Percentiles rank a stretch among this genome's conserved stretches.
phyloP scores from a whole-genome alignment of 2,888 invertebrate species.

The Volucella zonaria region DNA sequence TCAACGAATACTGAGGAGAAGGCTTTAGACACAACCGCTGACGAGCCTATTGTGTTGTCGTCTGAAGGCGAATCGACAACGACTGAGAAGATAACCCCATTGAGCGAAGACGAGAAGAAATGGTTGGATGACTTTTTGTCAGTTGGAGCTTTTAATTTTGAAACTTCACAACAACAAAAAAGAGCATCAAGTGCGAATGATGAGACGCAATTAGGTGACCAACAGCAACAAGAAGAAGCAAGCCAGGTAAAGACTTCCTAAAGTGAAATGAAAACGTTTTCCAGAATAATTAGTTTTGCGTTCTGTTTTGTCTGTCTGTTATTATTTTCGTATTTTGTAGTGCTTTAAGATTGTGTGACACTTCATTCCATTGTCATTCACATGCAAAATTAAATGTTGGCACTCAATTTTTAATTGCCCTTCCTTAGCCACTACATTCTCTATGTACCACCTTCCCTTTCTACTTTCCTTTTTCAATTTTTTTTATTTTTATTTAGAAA shows the following conservation, averaged over 20 bases:
- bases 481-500: constrained; percentile 22
- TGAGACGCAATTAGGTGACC: constrained; percentile 32
- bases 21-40: constrained; percentile 32
- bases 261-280: constrained; percentile 48
- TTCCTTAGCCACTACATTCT: constrained; percentile 28
- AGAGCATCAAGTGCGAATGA: constrained; percentile 18
- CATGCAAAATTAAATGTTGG: constrained; percentile 44
- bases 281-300: constrained; percentile 70
- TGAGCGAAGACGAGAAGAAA: constrained; percentile 80
- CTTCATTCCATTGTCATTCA: constrained; percentile 52
- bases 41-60: constrained; percentile 9
- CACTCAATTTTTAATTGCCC: constrained; percentile 31
- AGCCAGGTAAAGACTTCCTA: constrained; percentile 58
- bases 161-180: constrained; percentile 72
- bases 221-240: constrained; percentile 18
- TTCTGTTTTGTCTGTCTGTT: constrained; percentile 27
- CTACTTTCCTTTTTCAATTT: too few relatives aligned
- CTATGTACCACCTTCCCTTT: too few relatives aligned
- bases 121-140: constrained; percentile 81
- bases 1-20: constrained; percentile 23
- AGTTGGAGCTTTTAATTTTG: constrained; percentile 80
- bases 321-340: constrained; percentile 24
- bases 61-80: constrained; percentile 49
- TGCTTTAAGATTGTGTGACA: constrained; percentile 20
- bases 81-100: constrained; percentile 75